Base-by-base conservation (phyloP, 1,140 invertebrate species). In the Muscidifurax raptorellus region DNA sequence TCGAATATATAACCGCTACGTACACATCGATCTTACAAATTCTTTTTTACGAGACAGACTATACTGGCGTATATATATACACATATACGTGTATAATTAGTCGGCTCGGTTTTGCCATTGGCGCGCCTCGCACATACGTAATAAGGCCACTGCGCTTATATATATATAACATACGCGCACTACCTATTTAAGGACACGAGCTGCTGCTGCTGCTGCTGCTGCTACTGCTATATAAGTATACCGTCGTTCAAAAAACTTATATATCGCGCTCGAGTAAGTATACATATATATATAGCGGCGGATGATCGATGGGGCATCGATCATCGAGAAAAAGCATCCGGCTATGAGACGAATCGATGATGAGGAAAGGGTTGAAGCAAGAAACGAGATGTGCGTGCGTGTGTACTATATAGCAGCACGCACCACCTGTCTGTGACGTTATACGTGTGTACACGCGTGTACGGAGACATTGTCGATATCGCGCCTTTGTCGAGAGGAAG, bases 281-380 rank as follows among this genome's bases (percentile, higher is more conserved):
- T n/a, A n/a, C n/a, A n/a, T n/a, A n/a, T n/a, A n/a, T n/a, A n/a
- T n/a, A n/a, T n/a, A 74, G 67, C 82, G 79, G 83, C 85, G 88
- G 86, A 91, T 91, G 91, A 91, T 91, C 89, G 90, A 91, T 91
- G 83, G 80, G 86, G 71, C 85, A 88, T 89, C 88, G 88, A 89
- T 89, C 90, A 87, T 87, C 83, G 44, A 79, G 86, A 89, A 89
- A 90, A 90, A 91, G 87, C 76, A 84, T 82, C 86, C 87, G 86
- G 86, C 52, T 44, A 36, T 44, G 82, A 59, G 81, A 76, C 80
- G 81, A 83, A 80, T 86, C 80, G 86, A 80, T 79, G 85, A 76
- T 80, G 75, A 59, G 66, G 22, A 59, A 81, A 36, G 71, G 44
- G 44, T 32, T 12, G 25, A 18, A 59, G 52, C n/a, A 71, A 71